Conservation (phyloP, 1,140 invertebrate species). For the Calephelis nemesis region DNA sequence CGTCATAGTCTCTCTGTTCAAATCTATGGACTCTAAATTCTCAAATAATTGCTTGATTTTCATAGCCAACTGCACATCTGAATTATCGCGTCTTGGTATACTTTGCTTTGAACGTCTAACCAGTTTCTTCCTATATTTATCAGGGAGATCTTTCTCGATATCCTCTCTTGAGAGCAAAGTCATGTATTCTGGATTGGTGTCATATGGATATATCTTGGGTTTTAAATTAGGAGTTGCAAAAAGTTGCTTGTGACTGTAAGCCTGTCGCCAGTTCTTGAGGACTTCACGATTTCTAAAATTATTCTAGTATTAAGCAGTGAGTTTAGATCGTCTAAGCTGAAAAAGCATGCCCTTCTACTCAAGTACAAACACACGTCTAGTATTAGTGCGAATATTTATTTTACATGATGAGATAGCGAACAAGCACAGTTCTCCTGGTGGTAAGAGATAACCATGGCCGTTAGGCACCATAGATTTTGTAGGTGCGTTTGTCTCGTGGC, state of each 20-base stretch:
- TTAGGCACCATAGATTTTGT: no score
- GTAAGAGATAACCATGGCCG: no score
- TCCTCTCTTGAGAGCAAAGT: slow-evolving; percentile 64
- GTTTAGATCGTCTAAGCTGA: background rate
- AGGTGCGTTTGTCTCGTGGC: no score
- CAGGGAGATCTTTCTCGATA: slow-evolving; percentile 73
- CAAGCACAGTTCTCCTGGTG: no score
- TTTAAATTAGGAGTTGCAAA: slow-evolving; percentile 38
- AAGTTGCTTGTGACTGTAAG: slow-evolving; percentile 52
- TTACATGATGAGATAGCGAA: no score
- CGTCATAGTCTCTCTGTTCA: slow-evolving; percentile 58
- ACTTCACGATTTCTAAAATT: slow-evolving; percentile 60
- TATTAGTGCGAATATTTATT: no score
- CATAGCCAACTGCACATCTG: slow-evolving; percentile 65
- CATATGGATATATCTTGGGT: slow-evolving; percentile 54
- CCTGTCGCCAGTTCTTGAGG: slow-evolving; percentile 64
- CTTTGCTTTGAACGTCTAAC: slow-evolving; percentile 50
- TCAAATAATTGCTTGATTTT: slow-evolving; percentile 72
- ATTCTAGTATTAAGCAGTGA: background rate
- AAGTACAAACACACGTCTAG: no score
- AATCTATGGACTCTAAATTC: slow-evolving; percentile 63
- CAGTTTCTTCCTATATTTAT: slow-evolving; percentile 68
- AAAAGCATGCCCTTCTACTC: no score
- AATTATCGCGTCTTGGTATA: slow-evolving; percentile 55
- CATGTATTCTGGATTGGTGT: slow-evolving; percentile 66